A percentile compares a stretch with the other conserved stretches of the same genome.
phyloP scores from a whole-genome alignment of 2,888 invertebrate species.

The Acronicta psi region DNA sequence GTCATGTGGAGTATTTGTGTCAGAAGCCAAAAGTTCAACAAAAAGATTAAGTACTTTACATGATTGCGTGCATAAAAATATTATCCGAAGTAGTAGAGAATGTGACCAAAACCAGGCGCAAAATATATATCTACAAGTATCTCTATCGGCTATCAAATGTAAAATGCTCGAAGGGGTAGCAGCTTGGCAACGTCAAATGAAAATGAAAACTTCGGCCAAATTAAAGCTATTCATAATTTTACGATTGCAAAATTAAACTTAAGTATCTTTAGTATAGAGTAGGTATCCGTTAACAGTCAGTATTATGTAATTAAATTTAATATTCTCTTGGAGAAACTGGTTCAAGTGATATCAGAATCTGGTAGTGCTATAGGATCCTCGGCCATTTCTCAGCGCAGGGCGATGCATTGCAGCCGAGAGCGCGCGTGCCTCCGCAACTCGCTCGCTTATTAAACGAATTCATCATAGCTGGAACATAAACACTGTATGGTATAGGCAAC shows the following conservation, averaged over 20 bases:
- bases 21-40: too few relatives aligned
- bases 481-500: constrained; percentile 33
- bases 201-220: not conserved
- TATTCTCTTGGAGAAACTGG: constrained; percentile 21
- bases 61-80: too few relatives aligned
- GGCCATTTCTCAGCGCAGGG: constrained; percentile 57
- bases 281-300: not conserved
- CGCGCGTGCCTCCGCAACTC: constrained; percentile 60
- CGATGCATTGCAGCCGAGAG: constrained; percentile 26
- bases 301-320: constrained; percentile 27
- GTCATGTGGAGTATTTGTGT: too few relatives aligned
- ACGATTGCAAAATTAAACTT: not conserved
- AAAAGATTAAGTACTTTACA: too few relatives aligned
- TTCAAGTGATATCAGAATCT: constrained; percentile 29
- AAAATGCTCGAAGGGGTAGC: too few relatives aligned
- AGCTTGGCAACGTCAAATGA: too few relatives aligned
- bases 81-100: too few relatives aligned
- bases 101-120: too few relatives aligned
- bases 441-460: constrained; percentile 74
- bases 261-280: not conserved
- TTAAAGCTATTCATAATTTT: not conserved
- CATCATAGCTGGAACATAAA: constrained; percentile 62
- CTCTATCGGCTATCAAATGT: too few relatives aligned
- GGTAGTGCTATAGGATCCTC: constrained; percentile 53
- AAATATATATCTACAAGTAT: too few relatives aligned